Base-by-base conservation (phyloP, 2,888 invertebrate genomes). In the Protula sp. region DNA sequence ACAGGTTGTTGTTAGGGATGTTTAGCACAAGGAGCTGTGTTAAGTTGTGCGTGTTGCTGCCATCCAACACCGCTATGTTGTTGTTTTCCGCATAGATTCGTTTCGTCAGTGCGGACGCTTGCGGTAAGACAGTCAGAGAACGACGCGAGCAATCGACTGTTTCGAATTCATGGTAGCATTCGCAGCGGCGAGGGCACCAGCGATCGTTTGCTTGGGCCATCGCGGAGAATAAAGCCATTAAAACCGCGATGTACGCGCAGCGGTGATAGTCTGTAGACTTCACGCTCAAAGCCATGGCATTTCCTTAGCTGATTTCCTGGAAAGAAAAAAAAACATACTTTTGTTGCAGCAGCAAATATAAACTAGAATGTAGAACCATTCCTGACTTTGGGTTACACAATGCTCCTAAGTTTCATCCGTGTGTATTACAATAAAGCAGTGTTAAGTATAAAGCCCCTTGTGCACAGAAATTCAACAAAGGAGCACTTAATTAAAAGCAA, bases 61-160 rank as follows among this genome's bases (percentile, higher is more conserved):
- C 50, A 4, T 58, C 47, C 24, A 67, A 30, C n/a, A 60, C 48
- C 28, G 54, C 57, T 52, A 68, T 55, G 38, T 51, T 48, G 29
- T 68, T 67, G 51, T 59, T 57, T 26, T 67, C 68, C 55, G 66
- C 52, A 52, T 65, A 65, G 3, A 68, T 62, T 22, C 53, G 50
- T 4, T 30, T 50, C 31, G 63, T 63, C 26, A 57, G 53, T 54
- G 55, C 54, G 50, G 63, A 61, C 24, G 58, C 28, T 47, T 50
- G 1, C 38, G 62, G 60, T 9, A 65, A 29, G 24, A 31, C 22
- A 30, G 51, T 27, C 30, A 67, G 48, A 19, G 58, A 47, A 27
- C 59, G 30, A 22, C 62, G 47, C 24, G 60, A 61, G 53, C 68
- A 68, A 58, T 68, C 68, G 24, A 65, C 67, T 2, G 65, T 67